These are phyloP conservation scores for Sphaeramia orbicularis DNA, from an alignment of 2,797 vertebrate genomes.

Conservation along the genomic window DNA sequence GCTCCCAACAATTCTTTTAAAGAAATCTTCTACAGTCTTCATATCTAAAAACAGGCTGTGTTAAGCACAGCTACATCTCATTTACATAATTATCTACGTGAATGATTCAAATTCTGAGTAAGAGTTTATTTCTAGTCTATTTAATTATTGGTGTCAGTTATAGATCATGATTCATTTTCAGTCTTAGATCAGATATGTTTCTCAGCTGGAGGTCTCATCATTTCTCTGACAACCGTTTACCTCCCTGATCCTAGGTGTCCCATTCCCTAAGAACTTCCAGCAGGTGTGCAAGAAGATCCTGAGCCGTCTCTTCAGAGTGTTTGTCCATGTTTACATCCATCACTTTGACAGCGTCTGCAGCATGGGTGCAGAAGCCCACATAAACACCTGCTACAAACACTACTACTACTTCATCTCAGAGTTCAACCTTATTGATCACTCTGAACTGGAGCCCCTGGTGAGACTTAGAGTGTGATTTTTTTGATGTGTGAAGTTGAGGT, in stretches of 20 bases:
- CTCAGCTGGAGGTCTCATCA: neutral
- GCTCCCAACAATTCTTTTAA: neutral
- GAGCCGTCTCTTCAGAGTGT: conserved; percentile 97
- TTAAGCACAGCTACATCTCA: neutral
- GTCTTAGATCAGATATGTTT: neutral
- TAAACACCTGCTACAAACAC: conserved; percentile 99
- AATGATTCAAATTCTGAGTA: neutral
- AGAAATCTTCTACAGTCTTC: neutral
- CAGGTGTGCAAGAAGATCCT: conserved; percentile 99
- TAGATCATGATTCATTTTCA: neutral
- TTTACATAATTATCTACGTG: neutral
- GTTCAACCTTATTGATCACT: conserved; percentile 95
- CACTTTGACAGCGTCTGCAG: conserved; percentile 97
- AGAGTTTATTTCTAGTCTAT: too few species aligned
- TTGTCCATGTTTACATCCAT: conserved; percentile 99
- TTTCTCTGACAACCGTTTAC: conserved; percentile 15
- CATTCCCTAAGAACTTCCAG: conserved; percentile 98
- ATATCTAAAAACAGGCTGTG: neutral
- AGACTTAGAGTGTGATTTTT: conserved; percentile 65
- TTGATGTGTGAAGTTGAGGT: too few species aligned
- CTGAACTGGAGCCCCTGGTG: conserved; percentile 96
- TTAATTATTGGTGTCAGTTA: neutral
- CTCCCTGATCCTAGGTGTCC: conserved; percentile 86
- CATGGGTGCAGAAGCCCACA: conserved; percentile 97
- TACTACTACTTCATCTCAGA: conserved; percentile 98